Evolutionary conservation across 2,888 invertebrate species (phyloP).

Genomic region (Drosophila atripex): DNA sequence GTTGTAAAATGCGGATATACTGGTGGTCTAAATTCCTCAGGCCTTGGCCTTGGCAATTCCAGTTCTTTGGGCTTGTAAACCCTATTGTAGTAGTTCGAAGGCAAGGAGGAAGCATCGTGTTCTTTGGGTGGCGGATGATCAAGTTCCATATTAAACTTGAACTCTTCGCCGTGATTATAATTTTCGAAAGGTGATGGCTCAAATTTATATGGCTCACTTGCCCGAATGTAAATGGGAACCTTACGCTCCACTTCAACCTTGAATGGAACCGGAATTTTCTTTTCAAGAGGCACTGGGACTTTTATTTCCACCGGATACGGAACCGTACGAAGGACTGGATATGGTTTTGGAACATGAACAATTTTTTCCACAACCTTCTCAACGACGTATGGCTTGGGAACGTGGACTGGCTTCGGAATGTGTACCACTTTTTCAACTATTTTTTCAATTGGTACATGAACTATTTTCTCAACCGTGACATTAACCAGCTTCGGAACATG

Average conservation of each 20-base stretch:
- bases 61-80: conserved; percentile 35
- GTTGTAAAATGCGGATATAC: conserved; percentile 3
- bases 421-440: conserved; percentile 85
- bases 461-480: conserved; percentile 85
- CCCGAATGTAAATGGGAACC: conserved; percentile 82
- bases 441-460: conserved; percentile 83
- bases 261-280: conserved; percentile 65
- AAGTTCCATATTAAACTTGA: conserved; percentile 33
- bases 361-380: conserved; percentile 84
- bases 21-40: conserved; percentile 9
- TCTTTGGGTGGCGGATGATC: conserved; percentile 53
- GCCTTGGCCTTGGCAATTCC: conserved; percentile 9
- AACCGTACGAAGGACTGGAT: conserved; percentile 67
- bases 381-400: conserved; percentile 84
- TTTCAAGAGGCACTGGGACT: conserved; percentile 83
- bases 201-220: conserved; percentile 82
- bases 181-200: conserved; percentile 56
- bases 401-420: conserved; percentile 85
- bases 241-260: conserved; percentile 84
- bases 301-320: conserved; percentile 66
- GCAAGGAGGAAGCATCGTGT: conserved; percentile 38
- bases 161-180: conserved; percentile 49
- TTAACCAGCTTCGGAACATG: conserved; percentile 85
- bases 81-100: conserved; percentile 39
- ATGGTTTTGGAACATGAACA: conserved; percentile 85